A percentile compares a stretch with the other conserved stretches of the same genome.
Conservation (phyloP, 2,797 vertebrate genomes). For the Leuciscus waleckii region DNA sequence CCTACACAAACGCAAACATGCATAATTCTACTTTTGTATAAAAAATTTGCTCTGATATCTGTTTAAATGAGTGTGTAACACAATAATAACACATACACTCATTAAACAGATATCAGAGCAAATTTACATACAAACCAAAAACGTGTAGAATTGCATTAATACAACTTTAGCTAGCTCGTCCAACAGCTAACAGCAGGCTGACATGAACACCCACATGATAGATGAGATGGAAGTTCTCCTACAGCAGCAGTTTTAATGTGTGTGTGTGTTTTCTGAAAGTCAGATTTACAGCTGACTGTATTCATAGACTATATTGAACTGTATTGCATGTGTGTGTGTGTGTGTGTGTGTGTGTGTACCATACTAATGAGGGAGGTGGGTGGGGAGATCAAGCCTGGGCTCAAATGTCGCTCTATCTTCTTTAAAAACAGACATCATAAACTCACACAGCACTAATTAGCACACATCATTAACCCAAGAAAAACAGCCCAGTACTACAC, state of each 20-base stretch:
- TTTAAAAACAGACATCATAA: conserved; percentile 51
- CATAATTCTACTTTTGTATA: conserved; percentile 21
- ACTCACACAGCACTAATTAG: conserved; percentile 57
- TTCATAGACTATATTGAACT: background rate
- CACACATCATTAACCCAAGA: conserved; percentile 45
- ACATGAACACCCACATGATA: conserved; percentile 5
- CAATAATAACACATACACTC: background rate
- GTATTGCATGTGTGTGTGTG: conserved; percentile 66
- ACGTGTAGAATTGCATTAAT: conserved; percentile 6
- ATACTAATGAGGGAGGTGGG: conserved; percentile 79
- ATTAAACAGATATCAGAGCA: conserved; percentile 20
- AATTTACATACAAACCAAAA: conserved; percentile 1
- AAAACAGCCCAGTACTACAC: conserved; percentile 34
- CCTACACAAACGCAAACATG: background rate
- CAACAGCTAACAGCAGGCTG: conserved; percentile 19
- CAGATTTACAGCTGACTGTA: conserved; percentile 26
- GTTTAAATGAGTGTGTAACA: background rate
- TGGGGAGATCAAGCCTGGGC: conserved; percentile 71
- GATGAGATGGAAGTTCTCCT: conserved; percentile 18
- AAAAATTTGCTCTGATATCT: background rate
- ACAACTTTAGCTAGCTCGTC: background rate
- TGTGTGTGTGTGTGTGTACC: conserved; percentile 72
- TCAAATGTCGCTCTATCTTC: conserved; percentile 69
- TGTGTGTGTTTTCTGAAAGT: conserved; percentile 48
- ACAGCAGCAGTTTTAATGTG: background rate